phyloP scores from a whole-genome alignment of 2,797 vertebrate species.

The Rhodeus uyekii region DNA sequence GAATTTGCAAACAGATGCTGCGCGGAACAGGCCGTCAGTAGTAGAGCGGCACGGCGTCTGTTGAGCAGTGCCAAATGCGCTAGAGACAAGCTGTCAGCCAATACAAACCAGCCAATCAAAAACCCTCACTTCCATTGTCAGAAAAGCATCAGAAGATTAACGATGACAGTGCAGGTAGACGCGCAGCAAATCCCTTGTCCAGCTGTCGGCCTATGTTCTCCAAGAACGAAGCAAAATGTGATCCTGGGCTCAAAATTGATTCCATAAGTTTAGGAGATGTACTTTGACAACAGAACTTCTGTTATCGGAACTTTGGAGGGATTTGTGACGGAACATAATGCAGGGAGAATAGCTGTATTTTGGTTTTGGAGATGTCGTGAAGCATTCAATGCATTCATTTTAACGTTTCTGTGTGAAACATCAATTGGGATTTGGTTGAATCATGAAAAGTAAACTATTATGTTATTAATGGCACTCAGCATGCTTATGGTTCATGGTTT shows the following conservation, averaged over 20 bases:
- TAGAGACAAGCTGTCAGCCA: conserved; percentile 67
- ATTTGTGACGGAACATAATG: not conserved
- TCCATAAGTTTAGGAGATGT: not conserved
- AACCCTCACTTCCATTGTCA: conserved; percentile 60
- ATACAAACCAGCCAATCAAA: conserved; percentile 70
- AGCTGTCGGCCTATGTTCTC: conserved; percentile 37
- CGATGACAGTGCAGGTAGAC: conserved; percentile 62
- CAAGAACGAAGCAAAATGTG: conserved; percentile 49
- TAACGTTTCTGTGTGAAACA: not conserved
- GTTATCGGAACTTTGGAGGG: not conserved
- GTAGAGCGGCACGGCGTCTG: conserved; percentile 66
- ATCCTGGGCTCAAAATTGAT: conserved; percentile 56
- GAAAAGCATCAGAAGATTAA: conserved; percentile 65
- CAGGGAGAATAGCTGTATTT: not conserved
- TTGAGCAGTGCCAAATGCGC: conserved; percentile 69
- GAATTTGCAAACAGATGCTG: conserved; percentile 72
- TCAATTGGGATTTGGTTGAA: not conserved
- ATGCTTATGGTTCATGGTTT: not conserved
- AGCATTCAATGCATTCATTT: not conserved
- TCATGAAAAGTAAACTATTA: not conserved
- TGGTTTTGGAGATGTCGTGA: not conserved
- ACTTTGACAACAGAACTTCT: not conserved
- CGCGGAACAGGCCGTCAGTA: conserved; percentile 69
- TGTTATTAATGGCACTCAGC: not conserved
- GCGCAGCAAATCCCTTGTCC: conserved; percentile 54